Conservation (phyloP, 2,797 vertebrate genomes). For the Ctenopoma multispine region DNA sequence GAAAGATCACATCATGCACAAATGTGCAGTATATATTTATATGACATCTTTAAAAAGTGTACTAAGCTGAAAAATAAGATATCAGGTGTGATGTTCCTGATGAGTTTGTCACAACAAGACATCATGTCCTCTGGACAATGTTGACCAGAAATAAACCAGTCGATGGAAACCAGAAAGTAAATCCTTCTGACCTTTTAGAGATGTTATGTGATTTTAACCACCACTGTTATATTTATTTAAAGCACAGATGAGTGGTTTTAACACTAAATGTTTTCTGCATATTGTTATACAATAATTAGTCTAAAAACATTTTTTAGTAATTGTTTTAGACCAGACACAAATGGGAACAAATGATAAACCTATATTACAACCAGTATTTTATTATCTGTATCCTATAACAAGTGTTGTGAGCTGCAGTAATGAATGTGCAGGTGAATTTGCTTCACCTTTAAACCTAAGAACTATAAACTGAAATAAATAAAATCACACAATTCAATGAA, state of each 20-base stretch:
- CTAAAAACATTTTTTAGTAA: too few relatives aligned
- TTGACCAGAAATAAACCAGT: conserved; percentile 57
- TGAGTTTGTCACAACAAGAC: conserved; percentile 26
- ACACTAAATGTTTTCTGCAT: conserved; percentile 8
- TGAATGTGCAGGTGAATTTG: too few relatives aligned
- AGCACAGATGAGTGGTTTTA: neutral
- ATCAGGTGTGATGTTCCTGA: neutral
- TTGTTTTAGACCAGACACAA: too few relatives aligned
- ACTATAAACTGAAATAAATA: neutral
- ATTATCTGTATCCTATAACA: neutral
- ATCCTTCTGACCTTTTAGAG: conserved; percentile 31
- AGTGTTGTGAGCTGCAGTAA: neutral
- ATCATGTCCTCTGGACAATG: conserved; percentile 24
- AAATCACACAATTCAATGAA: neutral
- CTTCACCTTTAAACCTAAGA: neutral
- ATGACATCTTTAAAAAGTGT: neutral
- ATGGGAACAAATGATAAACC: too few relatives aligned
- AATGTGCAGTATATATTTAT: neutral
- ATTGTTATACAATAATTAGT: too few relatives aligned
- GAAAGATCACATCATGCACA: too few relatives aligned
- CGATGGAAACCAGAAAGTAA: conserved; percentile 51
- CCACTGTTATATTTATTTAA: neutral
- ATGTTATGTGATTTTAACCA: conserved; percentile 3
- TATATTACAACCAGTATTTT: neutral
- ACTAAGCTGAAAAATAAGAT: neutral